Evolutionary conservation across 2,113 vertebrate species (phyloP).

Genomic region (Callochromis pleurospilus): DNA sequence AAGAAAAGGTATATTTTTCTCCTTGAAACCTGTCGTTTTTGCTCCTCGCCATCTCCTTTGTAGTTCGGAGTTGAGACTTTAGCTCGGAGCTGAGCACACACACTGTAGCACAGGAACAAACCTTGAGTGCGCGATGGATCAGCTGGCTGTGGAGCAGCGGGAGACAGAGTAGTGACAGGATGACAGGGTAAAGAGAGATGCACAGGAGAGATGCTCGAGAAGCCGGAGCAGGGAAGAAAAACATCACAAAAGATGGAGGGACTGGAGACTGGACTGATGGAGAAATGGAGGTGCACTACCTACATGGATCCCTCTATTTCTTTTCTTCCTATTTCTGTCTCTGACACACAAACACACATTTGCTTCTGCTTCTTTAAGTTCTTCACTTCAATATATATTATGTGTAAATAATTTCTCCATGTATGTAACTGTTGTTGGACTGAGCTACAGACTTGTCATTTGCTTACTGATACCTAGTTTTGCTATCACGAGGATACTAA

Average conservation of each 20-base stretch:
- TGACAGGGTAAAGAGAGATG: not conserved
- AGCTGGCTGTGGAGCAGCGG: not conserved
- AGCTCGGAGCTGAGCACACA: not conserved
- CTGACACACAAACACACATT: not conserved
- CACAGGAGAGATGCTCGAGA: not conserved
- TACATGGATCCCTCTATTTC: not conserved
- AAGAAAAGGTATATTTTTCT: not conserved
- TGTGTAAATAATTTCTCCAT: not conserved
- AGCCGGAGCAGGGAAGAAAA: not conserved
- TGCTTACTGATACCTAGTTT: not conserved
- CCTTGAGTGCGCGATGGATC: not conserved
- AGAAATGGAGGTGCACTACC: too few relatives aligned
- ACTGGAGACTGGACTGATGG: not conserved
- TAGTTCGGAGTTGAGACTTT: slow-evolving; percentile 1
- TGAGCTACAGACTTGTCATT: not conserved
- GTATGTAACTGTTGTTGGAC: not conserved
- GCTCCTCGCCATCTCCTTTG: not conserved
- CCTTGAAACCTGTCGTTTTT: not conserved
- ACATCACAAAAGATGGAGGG: not conserved
- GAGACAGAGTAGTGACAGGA: not conserved
- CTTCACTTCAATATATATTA: not conserved
- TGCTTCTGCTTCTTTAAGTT: not conserved
- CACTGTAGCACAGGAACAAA: not conserved
- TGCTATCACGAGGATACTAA: not conserved
- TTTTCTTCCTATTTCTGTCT: not conserved